Base-by-base conservation (phyloP, 2,888 invertebrate species). In the Phania funesta region DNA sequence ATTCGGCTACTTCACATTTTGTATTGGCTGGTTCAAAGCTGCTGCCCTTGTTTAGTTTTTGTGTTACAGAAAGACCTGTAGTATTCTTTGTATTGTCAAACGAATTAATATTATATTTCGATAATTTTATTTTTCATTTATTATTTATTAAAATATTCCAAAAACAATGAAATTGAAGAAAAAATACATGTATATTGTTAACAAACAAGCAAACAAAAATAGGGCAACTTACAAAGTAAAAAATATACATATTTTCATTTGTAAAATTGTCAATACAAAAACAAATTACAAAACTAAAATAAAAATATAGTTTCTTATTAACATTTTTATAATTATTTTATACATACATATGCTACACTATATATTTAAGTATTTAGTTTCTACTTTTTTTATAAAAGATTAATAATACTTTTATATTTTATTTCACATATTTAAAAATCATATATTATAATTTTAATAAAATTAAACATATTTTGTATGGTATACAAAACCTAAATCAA, bases 281-380 rank as follows among this genome's bases (percentile, higher is more conserved):
- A 52, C 38, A 16, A 50, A 56, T 50, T 56, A 38, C 38, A 62
- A 56, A 77, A 64, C 52, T 24, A 54, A 73, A 56, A 38, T 32
- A 56, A 62, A 67, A 60, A 56, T 32, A 26, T 80, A 67, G 18
- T 81, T 77, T 68, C 73, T 67, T 74, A 64, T 68, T 22, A 60
- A 82, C 29, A 58, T 77, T 76, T 71, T 71, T 75, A 48, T 67
- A 71, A 73, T 58, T 74, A 79, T 78, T 67, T 73, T 70, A 62
- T 60, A 67, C 24, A 60, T 60, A 67, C 24, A 60, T 62, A 71
- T 58, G 32, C 41, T 48, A 58, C 54, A 48, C 52, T 22, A 32
- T 62, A 71, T 77, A 68, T 74, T 73, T 83, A 80, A 79, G 62
- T 68, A 74, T 74, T 77, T 82, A 64, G 58, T 64, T 77, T 81